A percentile compares a stretch with the other conserved stretches of the same genome.
Evolutionary conservation across 2,888 invertebrate genomes (phyloP).

Genomic region (Salticus scenicus): DNA sequence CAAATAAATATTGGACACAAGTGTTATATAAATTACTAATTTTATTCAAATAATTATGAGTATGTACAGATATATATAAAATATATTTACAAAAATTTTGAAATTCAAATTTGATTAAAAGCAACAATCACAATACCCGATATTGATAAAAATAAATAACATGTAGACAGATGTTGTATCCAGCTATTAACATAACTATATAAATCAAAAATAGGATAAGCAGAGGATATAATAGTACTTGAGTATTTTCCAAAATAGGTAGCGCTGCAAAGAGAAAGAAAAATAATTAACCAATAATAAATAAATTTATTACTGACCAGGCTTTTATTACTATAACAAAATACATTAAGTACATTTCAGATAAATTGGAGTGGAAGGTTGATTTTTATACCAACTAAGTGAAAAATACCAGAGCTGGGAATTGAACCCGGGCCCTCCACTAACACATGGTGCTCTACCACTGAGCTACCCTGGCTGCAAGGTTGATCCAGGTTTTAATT

Average conservation of each 20-base stretch:
- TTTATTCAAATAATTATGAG: neutral
- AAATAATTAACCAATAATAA: neutral
- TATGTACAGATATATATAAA: neutral
- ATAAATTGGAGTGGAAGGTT: too few species aligned
- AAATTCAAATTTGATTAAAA: neutral
- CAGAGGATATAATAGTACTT: conserved; percentile 88
- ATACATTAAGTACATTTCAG: too few species aligned
- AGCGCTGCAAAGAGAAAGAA: conserved; percentile 81
- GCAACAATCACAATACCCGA: conserved; percentile 78
- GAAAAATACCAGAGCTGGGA: too few species aligned
- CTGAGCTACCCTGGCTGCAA: too few species aligned
- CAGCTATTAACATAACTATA: conserved; percentile 84
- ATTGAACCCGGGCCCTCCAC: too few species aligned
- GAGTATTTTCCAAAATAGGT: conserved; percentile 88
- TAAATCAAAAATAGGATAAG: conserved; percentile 86
- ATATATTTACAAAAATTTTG: neutral
- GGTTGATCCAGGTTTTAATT: too few species aligned
- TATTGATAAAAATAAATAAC: conserved; percentile 90
- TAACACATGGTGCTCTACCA: too few species aligned
- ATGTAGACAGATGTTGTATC: conserved; percentile 88
- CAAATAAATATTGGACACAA: too few species aligned
- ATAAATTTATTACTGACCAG: too few species aligned
- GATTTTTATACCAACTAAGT: too few species aligned
- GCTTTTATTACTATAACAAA: too few species aligned
- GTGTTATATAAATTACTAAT: neutral